Evolutionary conservation across 1,140 invertebrate genomes (phyloP).

Genomic region (Platyscapa corneri): DNA sequence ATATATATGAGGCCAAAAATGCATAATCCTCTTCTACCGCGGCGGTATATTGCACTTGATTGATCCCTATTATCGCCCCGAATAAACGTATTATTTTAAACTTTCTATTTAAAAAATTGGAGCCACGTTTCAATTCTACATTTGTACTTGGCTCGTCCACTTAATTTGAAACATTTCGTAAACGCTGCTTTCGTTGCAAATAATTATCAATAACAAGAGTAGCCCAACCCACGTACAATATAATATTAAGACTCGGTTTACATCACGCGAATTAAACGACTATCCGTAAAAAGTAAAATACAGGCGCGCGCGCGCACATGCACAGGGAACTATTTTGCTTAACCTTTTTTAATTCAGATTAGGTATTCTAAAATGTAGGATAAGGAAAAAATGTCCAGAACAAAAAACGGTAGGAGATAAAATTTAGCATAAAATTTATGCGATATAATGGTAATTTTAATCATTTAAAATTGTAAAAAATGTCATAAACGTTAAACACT

Average conservation of each 20-base stretch:
- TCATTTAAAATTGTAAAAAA: neutral
- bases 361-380: neutral
- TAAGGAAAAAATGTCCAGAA: neutral
- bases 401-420: neutral
- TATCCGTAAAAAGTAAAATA: too few species aligned
- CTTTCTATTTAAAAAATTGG: neutral
- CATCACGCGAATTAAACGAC: neutral
- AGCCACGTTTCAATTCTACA: neutral
- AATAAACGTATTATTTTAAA: neutral
- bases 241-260: neutral
- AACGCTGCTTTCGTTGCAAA: neutral
- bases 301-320: neutral
- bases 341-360: neutral
- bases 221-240: neutral
- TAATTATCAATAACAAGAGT: neutral
- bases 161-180: neutral
- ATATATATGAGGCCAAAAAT: neutral
- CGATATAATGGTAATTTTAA: neutral
- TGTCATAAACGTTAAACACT: slow-evolving; percentile 11
- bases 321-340: neutral
- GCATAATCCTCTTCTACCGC: neutral
- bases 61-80: neutral
- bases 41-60: neutral
- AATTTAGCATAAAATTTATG: slow-evolving; percentile 2
- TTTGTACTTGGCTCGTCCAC: neutral